Conservation (phyloP, 2,888 invertebrate genomes). For the Drosophila barbarae region DNA sequence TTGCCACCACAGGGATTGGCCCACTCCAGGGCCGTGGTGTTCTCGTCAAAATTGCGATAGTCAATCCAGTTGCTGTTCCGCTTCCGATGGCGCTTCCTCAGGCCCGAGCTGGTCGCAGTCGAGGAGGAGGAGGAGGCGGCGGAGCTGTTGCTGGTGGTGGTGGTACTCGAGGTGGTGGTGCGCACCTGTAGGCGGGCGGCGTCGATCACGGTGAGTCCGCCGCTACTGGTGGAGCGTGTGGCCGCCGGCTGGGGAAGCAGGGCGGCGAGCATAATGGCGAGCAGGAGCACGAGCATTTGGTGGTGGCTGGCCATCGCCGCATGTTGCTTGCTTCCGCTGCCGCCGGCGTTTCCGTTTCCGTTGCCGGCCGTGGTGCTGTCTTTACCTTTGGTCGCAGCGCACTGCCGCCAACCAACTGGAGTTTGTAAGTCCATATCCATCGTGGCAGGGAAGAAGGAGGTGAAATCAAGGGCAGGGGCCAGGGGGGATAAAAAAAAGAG, state of each 20-base stretch:
- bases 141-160: conserved; percentile 22
- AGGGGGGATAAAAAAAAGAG: background rate
- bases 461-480: background rate
- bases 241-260: conserved; percentile 39
- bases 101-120: conserved; percentile 1
- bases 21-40: conserved; percentile 72
- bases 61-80: conserved; percentile 76
- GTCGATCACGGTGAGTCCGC: conserved; percentile 59
- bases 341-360: conserved; percentile 32
- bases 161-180: conserved; percentile 36
- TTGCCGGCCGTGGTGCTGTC: conserved; percentile 65
- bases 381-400: conserved; percentile 69
- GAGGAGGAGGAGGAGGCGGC: conserved; percentile 10
- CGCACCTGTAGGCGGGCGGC: conserved; percentile 16
- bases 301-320: conserved; percentile 63
- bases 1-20: conserved; percentile 74
- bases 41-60: conserved; percentile 69
- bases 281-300: conserved; percentile 41
- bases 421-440: conserved; percentile 5
- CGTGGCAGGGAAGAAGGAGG: background rate
- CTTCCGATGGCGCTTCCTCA: conserved; percentile 75
- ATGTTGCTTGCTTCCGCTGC: conserved; percentile 40
- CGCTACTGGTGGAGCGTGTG: conserved; percentile 45
- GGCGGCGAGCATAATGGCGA: conserved; percentile 51
- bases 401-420: conserved; percentile 75